Conservation (phyloP, 2,797 vertebrate species). For the Pipistrellus kuhlii region DNA sequence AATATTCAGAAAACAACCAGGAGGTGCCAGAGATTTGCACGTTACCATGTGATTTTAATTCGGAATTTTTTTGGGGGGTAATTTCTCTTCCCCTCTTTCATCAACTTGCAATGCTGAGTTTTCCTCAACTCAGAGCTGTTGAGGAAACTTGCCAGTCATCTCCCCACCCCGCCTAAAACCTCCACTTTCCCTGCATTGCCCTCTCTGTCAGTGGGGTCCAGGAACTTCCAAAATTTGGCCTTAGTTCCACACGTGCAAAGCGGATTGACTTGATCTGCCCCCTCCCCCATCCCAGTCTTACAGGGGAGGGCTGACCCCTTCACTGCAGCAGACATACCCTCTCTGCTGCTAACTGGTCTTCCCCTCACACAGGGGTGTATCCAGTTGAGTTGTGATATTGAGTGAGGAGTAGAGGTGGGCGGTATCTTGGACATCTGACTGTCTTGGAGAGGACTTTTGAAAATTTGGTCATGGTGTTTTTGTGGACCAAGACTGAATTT, state of each 20-base stretch:
- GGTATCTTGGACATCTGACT: not conserved
- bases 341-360: not conserved
- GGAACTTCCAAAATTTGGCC: not conserved
- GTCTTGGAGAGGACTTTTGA: not conserved
- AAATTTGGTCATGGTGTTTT: not conserved
- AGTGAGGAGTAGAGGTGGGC: not conserved
- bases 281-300: fast-evolving
- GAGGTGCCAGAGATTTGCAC: not conserved
- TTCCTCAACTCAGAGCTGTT: not conserved
- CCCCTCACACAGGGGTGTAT: not conserved
- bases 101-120: not conserved
- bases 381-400: not conserved
- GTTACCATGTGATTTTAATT: not conserved
- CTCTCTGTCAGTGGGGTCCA: not conserved
- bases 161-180: not conserved
- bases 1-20: not conserved
- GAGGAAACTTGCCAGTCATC: not conserved
- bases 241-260: not conserved
- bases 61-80: too few species aligned
- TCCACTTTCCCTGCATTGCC: not conserved
- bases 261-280: not conserved
- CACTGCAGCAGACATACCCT: not conserved
- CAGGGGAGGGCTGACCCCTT: not conserved
- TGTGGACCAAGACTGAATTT: not conserved
- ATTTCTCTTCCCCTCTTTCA: not conserved